phyloP scores from a whole-genome alignment of 2,888 invertebrate genomes.

The Drosophila atroscutellata region DNA sequence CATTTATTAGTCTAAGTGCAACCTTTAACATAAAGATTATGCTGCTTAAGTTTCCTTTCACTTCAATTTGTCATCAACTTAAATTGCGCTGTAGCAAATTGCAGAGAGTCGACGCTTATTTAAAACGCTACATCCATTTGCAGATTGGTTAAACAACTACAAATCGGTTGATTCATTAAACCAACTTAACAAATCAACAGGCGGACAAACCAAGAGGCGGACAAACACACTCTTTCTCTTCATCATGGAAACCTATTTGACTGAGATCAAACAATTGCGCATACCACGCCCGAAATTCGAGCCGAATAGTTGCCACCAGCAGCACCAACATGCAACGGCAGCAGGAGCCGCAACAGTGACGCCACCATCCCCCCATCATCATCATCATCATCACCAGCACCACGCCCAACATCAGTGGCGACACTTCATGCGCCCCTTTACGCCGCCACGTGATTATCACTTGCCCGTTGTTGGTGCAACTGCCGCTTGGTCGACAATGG shows the following conservation, averaged over 20 bases:
- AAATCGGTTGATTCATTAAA: slow-evolving; percentile 63
- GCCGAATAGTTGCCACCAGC: slow-evolving; percentile 83
- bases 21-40: neutral
- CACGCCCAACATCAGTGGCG: slow-evolving; percentile 73
- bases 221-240: slow-evolving; percentile 22
- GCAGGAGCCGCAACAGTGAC: slow-evolving; percentile 34
- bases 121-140: slow-evolving; percentile 24
- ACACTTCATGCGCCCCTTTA: slow-evolving; percentile 87
- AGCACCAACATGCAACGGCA: slow-evolving; percentile 63
- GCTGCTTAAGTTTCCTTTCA: neutral
- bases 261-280: slow-evolving; percentile 92
- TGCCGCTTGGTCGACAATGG: slow-evolving; percentile 85
- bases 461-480: slow-evolving; percentile 85
- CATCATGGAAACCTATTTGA: slow-evolving; percentile 93
- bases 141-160: slow-evolving; percentile 65
- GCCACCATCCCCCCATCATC: slow-evolving; percentile 43
- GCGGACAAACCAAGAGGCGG: slow-evolving; percentile 62
- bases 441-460: slow-evolving; percentile 92
- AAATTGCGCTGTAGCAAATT: slow-evolving; percentile 2
- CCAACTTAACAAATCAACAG: slow-evolving; percentile 67
- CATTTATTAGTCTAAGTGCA: neutral
- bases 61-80: slow-evolving; percentile 25
- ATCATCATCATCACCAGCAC: slow-evolving; percentile 44
- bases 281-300: slow-evolving; percentile 94
- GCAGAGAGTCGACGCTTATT: slow-evolving; percentile 8